Evolutionary conservation across 2,113 vertebrate species (phyloP).

Genomic region (Melospiza georgiana): DNA sequence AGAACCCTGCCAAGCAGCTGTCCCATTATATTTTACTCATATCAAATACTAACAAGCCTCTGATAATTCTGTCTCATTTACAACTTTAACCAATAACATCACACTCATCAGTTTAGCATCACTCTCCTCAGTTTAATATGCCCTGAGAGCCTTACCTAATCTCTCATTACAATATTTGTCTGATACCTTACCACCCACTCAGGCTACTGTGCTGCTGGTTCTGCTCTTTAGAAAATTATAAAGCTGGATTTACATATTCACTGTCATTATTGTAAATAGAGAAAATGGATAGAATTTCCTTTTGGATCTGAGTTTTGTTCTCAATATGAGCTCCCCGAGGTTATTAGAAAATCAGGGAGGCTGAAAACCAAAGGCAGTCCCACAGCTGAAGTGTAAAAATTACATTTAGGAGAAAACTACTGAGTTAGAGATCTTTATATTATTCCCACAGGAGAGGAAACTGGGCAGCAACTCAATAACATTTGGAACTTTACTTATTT

Average conservation of each 20-base stretch:
- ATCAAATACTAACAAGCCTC: neutral
- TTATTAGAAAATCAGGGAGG: neutral
- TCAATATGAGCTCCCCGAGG: neutral
- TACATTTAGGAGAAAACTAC: neutral
- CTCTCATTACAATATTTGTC: neutral
- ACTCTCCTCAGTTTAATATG: neutral
- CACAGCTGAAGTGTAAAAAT: neutral
- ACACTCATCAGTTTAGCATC: neutral
- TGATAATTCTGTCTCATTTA: neutral
- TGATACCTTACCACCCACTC: neutral
- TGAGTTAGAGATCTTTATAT: neutral
- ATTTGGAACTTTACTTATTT: neutral
- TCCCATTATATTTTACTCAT: neutral
- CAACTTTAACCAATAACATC: neutral
- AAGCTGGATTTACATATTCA: neutral
- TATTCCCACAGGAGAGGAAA: neutral
- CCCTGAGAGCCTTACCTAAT: neutral
- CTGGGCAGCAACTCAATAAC: neutral
- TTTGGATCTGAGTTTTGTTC: neutral
- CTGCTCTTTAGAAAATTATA: neutral
- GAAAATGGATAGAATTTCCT: neutral
- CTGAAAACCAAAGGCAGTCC: neutral
- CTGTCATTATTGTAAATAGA: neutral
- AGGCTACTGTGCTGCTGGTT: neutral
- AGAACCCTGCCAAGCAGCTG: neutral